phyloP scores from a whole-genome alignment of 2,113 vertebrate genomes.

The Psittacula cyanocephala region DNA sequence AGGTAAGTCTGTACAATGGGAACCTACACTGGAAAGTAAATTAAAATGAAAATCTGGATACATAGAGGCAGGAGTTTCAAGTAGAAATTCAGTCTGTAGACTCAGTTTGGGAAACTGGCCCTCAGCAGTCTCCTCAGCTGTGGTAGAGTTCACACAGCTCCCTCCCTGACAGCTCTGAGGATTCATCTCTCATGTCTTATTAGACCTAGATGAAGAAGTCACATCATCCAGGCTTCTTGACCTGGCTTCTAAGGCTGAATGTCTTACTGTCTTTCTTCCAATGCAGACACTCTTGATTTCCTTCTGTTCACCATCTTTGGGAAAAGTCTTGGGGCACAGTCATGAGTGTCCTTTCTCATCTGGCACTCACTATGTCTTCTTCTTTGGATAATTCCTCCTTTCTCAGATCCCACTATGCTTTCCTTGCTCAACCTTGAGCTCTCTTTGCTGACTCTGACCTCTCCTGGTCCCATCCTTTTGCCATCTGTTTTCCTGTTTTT shows the following conservation, averaged over 20 bases:
- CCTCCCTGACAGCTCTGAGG: background rate
- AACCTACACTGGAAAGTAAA: background rate
- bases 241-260: background rate
- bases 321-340: background rate
- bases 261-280: background rate
- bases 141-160: background rate
- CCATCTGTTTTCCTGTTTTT: background rate
- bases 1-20: background rate
- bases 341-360: background rate
- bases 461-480: background rate
- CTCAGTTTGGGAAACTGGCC: background rate
- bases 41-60: background rate
- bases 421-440: background rate
- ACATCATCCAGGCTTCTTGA: background rate
- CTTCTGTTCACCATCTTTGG: background rate
- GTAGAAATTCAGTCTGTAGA: background rate
- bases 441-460: background rate
- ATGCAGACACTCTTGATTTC: background rate
- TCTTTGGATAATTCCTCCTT: background rate
- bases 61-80: background rate
- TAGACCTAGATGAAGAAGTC: background rate
- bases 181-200: background rate
- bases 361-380: background rate
- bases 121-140: background rate
- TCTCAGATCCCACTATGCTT: background rate